These are phyloP conservation scores for Torymus texanus DNA, from an alignment of 2,888 invertebrate genomes.

Conservation along the genomic window DNA sequence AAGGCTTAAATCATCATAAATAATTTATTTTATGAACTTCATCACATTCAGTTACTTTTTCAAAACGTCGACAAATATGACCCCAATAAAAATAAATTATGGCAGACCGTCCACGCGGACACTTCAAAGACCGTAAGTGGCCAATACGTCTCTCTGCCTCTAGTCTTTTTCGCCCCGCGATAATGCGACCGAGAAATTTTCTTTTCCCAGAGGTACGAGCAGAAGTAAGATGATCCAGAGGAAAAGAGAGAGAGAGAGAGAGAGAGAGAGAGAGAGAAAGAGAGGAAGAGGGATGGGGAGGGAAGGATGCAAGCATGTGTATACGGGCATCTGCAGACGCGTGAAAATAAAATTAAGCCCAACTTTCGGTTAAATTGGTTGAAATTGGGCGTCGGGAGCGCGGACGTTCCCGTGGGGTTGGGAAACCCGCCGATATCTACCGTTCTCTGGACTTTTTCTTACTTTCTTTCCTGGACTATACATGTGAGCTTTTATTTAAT, in stretches of 20 bases:
- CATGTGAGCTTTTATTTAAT: too few species aligned
- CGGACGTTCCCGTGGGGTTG: slow-evolving; percentile 63
- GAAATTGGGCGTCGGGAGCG: slow-evolving; percentile 77
- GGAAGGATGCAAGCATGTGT: slow-evolving; percentile 13
- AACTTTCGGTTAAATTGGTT: slow-evolving; percentile 80
- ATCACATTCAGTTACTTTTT: too few species aligned
- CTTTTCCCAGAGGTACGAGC: slow-evolving; percentile 51
- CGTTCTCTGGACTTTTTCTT: slow-evolving; percentile 23
- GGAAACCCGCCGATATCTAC: slow-evolving; percentile 36
- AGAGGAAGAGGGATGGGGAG: too few species aligned
- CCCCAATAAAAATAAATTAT: too few species aligned
- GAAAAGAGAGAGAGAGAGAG: too few species aligned
- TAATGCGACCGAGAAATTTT: slow-evolving; percentile 45
- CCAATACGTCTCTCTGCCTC: neutral
- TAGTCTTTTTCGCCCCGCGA: neutral
- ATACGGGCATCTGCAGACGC: slow-evolving; percentile 69
- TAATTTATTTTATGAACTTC: too few species aligned
- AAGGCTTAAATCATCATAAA: too few species aligned
- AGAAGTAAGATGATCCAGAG: slow-evolving; percentile 51
- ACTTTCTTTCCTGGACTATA: slow-evolving; percentile 7
- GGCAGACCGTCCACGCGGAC: neutral
- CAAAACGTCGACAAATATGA: too few species aligned
- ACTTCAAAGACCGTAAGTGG: slow-evolving; percentile 31
- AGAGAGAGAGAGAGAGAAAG: too few species aligned
- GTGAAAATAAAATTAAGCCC: slow-evolving; percentile 79